Base-by-base conservation (phyloP, 2,113 vertebrate genomes). In the Haemorhous mexicanus region DNA sequence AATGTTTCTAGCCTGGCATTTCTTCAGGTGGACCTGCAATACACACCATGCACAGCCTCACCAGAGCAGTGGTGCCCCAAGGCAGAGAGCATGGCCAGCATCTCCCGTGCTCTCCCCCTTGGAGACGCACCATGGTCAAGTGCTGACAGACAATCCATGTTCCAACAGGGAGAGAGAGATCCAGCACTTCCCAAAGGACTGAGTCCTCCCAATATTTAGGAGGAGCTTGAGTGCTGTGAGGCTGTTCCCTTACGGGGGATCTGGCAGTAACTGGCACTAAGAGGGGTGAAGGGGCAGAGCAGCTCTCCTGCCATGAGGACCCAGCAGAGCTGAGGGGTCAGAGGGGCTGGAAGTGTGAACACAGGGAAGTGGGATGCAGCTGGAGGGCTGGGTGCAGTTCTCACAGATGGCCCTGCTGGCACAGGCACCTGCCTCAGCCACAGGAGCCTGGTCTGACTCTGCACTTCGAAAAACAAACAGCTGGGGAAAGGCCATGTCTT, bases 191-290 rank as follows among this genome's bases (percentile, higher is more conserved):
- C 28, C 59, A 81, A 39, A 28, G 17, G 17, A 13, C 9, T 8
- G 24, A 30, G 69, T 66, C 32, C 8, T 66, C 20, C 47, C 9
- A 14, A 24, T 9, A 22, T 27, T 27, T 2, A 46, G 44, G 52
- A 67, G 0, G 1, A 22, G 18, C 5, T 63, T 2, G 0, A 47
- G 44, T 5, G 43, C 53, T 33, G 15, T 2, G 1, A n/a, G 50
- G 74, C 19, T 49, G 33, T 17, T 69, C 32, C 41, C n/a, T 30
- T 7, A 2, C 0, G 10, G 16, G 64, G 64, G 50, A 24, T 35
- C 64, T 53, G 59, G 37, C 39, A 82, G 39, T 21, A 6, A 15
- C 5, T 10, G 32, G 19, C 26, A 32, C 20, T 26, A 6, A 24
- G 49, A 75, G n/a, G 17, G 19, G 11, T 62, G 50, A 67, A 43